Evolutionary conservation across 2,797 vertebrate species (phyloP).

Genomic region (Mormyrus hasselquistii): DNA sequence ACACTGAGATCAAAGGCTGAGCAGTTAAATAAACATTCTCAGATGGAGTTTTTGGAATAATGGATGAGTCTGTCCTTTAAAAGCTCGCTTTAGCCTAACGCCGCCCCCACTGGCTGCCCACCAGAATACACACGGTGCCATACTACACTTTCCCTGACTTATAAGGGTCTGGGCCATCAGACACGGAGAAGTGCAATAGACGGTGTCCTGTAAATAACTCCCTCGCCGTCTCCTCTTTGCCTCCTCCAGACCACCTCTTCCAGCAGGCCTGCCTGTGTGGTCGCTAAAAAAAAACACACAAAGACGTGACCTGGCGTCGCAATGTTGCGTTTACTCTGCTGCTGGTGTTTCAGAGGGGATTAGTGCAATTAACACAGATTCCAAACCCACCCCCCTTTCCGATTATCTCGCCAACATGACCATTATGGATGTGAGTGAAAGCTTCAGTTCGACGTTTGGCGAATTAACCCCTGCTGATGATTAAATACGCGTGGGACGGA

Average conservation of each 20-base stretch:
- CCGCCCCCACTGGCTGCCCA: background rate
- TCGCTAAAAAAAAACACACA: background rate
- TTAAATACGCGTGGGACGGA: background rate
- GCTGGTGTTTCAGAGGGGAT: background rate
- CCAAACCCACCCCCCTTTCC: background rate
- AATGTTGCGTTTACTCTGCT: background rate
- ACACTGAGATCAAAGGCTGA: conserved; percentile 18
- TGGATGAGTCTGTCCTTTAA: background rate
- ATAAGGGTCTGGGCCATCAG: conserved; percentile 19
- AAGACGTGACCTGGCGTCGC: background rate
- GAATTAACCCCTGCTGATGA: background rate
- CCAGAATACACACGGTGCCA: background rate
- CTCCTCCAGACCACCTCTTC: background rate
- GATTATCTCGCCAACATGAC: background rate
- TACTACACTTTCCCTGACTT: conserved; percentile 20
- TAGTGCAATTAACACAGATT: background rate
- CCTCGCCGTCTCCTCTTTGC: background rate
- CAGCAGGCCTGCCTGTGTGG: conserved; percentile 7
- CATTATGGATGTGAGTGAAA: background rate
- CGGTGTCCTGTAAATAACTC: conserved; percentile 3
- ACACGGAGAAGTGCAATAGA: background rate
- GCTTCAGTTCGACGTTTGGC: background rate
- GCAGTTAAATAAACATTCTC: conserved; percentile 6
- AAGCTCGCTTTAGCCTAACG: background rate
- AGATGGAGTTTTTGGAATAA: conserved; percentile 7